These are phyloP conservation scores for Melanogrammus aeglefinus DNA, from an alignment of 2,797 vertebrate species.

Conservation along the genomic window DNA sequence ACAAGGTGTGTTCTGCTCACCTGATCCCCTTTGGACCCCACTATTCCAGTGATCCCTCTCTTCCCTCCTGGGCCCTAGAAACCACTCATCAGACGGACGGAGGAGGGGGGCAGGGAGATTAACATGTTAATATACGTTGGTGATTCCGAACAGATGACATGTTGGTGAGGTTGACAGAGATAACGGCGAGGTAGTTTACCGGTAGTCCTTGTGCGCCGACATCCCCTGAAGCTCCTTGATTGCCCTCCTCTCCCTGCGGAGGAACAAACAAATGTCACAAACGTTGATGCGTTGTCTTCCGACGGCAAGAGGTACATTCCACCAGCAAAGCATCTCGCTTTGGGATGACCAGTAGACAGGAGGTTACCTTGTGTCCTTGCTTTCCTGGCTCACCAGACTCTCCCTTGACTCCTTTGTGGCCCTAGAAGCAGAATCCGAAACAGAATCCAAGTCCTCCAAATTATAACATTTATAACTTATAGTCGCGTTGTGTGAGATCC, in stretches of 20 bases:
- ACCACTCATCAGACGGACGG: constrained; percentile 52
- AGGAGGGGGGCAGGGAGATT: constrained; percentile 30
- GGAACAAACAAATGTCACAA: constrained; percentile 2
- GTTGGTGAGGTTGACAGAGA: neutral
- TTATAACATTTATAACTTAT: neutral
- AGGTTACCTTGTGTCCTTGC: constrained; percentile 93
- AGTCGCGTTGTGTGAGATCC: no score
- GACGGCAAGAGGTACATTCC: neutral
- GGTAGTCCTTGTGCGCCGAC: constrained; percentile 86
- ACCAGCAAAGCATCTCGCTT: neutral
- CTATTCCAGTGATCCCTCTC: constrained; percentile 84
- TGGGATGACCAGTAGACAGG: neutral
- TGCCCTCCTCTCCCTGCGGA: constrained; percentile 88
- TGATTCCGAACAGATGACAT: neutral
- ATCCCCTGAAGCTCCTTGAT: constrained; percentile 83
- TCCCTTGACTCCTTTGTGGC: constrained; percentile 91
- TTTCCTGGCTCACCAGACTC: constrained; percentile 95
- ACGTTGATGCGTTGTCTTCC: neutral
- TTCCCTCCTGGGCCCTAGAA: constrained; percentile 83
- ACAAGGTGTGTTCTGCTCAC: constrained; percentile 68
- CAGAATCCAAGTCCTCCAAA: neutral
- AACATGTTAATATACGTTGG: constrained; percentile 42
- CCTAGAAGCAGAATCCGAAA: constrained; percentile 65
- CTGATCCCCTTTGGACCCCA: constrained; percentile 85
- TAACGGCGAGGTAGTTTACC: constrained; percentile 77